phyloP scores from a whole-genome alignment of 2,888 invertebrate species.

The Epinotia brunnichana region DNA sequence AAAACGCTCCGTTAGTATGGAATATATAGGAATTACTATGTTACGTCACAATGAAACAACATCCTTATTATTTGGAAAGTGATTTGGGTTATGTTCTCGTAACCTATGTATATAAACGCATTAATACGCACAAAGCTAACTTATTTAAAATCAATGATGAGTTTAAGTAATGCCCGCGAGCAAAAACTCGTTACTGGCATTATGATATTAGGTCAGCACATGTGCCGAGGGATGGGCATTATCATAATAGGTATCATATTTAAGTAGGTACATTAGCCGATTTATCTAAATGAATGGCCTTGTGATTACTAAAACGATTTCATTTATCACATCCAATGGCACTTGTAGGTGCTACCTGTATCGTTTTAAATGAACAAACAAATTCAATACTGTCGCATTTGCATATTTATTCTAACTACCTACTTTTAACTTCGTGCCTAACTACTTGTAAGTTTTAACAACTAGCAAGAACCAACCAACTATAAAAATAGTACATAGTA shows the following conservation, averaged over 20 bases:
- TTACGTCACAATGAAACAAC: no score
- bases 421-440: no score
- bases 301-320: conserved; percentile 31
- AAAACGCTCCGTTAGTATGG: no score
- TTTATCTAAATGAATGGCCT: conserved; percentile 31
- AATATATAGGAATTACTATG: no score
- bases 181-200: conserved; percentile 8
- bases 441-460: no score
- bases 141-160: not conserved
- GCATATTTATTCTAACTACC: conserved; percentile 18
- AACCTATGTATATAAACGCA: not conserved
- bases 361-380: conserved; percentile 31
- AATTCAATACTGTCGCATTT: conserved; percentile 36
- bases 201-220: not conserved
- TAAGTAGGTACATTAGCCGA: conserved; percentile 17
- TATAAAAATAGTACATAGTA: not conserved
- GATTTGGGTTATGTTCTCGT: not conserved
- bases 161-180: not conserved
- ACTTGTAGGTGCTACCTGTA: conserved; percentile 12
- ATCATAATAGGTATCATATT: conserved; percentile 8
- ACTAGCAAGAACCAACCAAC: conserved; percentile 7
- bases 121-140: not conserved
- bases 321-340: conserved; percentile 4
- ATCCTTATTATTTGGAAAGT: no score
- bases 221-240: conserved; percentile 6